These are phyloP conservation scores for Macquaria australasica DNA, from an alignment of 2,113 vertebrate genomes.

Conservation along the genomic window DNA sequence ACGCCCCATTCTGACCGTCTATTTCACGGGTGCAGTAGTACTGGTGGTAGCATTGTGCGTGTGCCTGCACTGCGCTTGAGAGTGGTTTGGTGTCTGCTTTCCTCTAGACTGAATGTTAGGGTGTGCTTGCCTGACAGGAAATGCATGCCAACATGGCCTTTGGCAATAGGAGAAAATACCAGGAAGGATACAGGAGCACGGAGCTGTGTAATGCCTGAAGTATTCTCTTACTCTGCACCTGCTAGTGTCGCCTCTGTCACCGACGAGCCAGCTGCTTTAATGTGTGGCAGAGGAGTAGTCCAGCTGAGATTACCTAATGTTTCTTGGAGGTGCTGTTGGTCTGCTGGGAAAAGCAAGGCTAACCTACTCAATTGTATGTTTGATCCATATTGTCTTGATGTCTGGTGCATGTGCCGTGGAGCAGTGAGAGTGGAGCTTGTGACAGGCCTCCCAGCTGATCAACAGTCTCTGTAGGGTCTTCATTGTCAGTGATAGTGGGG, in stretches of 20 bases:
- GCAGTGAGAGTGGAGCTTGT: neutral
- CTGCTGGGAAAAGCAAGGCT: neutral
- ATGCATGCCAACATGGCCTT: constrained; percentile 33
- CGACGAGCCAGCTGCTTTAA: constrained; percentile 6
- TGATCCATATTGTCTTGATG: constrained; percentile 14
- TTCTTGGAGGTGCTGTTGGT: neutral
- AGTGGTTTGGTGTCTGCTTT: constrained; percentile 30
- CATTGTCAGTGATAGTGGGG: constrained; percentile 3
- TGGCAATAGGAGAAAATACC: constrained; percentile 24
- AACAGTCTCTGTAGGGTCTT: constrained; percentile 7
- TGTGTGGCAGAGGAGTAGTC: neutral
- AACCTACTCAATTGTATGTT: constrained; percentile 9
- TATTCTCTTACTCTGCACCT: neutral
- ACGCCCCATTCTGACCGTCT: constrained; percentile 50
- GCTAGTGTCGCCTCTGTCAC: constrained; percentile 11
- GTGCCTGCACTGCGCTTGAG: constrained; percentile 44
- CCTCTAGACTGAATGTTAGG: neutral
- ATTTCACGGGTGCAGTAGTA: constrained; percentile 75
- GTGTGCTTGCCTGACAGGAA: constrained; percentile 48
- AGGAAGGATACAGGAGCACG: constrained; percentile 13
- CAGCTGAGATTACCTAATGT: neutral
- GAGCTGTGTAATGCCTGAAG: neutral
- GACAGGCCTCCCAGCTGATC: constrained; percentile 16
- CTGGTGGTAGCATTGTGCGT: constrained; percentile 60
- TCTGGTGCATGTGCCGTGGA: constrained; percentile 4